phyloP scores from a whole-genome alignment of 2,113 vertebrate genomes.

The Sinosuthora webbiana region DNA sequence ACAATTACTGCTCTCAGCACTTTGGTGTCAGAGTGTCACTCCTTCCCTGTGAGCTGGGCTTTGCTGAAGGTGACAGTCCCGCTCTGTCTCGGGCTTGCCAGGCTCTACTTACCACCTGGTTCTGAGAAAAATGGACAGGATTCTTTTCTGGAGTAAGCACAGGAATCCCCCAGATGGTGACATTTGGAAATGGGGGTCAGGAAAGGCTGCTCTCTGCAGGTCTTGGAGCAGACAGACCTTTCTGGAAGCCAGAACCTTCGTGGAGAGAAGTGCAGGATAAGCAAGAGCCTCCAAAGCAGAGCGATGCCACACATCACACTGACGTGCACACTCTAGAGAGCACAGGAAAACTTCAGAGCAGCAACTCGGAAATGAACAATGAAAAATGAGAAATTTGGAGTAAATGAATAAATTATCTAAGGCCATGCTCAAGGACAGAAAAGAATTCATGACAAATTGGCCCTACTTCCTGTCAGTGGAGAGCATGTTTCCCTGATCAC shows the following conservation, averaged over 20 bases:
- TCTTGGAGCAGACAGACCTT: not conserved
- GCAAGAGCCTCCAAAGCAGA: not conserved
- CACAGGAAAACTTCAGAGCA: not conserved
- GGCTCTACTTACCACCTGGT: accelerated
- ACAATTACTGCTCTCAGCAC: not conserved
- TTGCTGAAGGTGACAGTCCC: not conserved
- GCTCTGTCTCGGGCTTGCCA: not conserved
- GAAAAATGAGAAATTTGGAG: not conserved
- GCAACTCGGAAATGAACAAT: not conserved
- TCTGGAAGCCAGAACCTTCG: not conserved
- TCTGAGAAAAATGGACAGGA: not conserved
- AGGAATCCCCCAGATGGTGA: not conserved
- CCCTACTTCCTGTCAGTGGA: not conserved
- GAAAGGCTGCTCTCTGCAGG: not conserved
- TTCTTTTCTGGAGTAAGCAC: not conserved
- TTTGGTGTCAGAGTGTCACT: not conserved
- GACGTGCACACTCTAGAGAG: not conserved
- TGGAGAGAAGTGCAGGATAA: not conserved
- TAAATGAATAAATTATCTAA: not conserved
- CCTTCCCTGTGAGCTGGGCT: not conserved
- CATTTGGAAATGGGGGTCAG: not conserved
- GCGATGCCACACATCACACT: not conserved
- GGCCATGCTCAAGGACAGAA: not conserved
- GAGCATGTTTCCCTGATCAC: accelerated
- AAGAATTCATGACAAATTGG: not conserved